Conservation (phyloP, 2,888 invertebrate species). For the Carabus problematicus region DNA sequence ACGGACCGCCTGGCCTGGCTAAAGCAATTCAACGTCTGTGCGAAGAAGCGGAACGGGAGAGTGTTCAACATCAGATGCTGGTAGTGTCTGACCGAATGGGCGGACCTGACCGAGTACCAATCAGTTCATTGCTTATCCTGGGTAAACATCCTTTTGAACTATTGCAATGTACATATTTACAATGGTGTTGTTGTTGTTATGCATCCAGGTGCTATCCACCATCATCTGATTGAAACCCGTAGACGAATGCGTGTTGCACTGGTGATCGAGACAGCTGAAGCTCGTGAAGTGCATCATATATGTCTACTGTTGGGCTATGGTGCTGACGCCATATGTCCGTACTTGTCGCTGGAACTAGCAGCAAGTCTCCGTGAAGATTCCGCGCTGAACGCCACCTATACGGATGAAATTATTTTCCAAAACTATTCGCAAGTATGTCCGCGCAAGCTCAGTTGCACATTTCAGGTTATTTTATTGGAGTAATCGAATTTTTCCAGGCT, state of each 20-base stretch:
- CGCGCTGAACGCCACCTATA: conserved; percentile 76
- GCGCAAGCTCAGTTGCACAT: neutral
- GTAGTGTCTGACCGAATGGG: conserved; percentile 83
- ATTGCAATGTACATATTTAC: too few relatives aligned
- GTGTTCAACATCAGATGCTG: conserved; percentile 74
- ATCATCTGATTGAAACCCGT: conserved; percentile 91
- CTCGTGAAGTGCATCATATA: conserved; percentile 94
- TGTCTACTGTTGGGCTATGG: conserved; percentile 95
- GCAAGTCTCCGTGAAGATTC: conserved; percentile 85
- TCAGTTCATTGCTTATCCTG: conserved; percentile 83
- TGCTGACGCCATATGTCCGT: conserved; percentile 97
- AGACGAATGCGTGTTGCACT: conserved; percentile 96
- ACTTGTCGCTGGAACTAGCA: conserved; percentile 93
- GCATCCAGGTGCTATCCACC: conserved; percentile 86
- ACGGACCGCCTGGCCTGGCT: conserved; percentile 77
- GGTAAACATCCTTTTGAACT: conserved; percentile 56
- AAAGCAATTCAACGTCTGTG: conserved; percentile 83
- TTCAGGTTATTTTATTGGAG: neutral
- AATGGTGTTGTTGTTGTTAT: conserved; percentile 9
- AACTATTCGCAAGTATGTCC: conserved; percentile 85
- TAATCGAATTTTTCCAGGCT: conserved; percentile 9
- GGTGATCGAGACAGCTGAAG: conserved; percentile 95
- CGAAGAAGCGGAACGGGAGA: conserved; percentile 78
- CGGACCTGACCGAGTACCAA: conserved; percentile 71
- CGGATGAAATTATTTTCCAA: conserved; percentile 81